A percentile compares a stretch with the other conserved stretches of the same genome.
phyloP scores from a whole-genome alignment of 2,797 vertebrate genomes.

The Gambelia wislizenii region DNA sequence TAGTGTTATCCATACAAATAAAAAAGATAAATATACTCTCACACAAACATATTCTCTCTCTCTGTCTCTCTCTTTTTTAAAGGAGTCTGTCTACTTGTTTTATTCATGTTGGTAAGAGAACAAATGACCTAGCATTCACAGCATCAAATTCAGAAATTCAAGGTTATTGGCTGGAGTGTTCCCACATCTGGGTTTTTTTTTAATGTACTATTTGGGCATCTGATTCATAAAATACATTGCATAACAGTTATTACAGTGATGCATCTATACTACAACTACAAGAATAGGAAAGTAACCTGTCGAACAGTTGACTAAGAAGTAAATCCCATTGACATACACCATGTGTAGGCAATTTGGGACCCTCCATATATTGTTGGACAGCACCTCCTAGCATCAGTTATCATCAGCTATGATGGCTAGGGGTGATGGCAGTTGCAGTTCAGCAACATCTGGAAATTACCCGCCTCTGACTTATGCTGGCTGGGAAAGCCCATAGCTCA shows the following conservation, averaged over 20 bases:
- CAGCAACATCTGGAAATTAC: too few relatives aligned
- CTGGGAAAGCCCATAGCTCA: too few relatives aligned
- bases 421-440: too few relatives aligned
- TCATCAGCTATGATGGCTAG: too few relatives aligned
- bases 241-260: background rate
- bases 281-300: background rate
- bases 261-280: background rate
- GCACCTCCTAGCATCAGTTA: too few relatives aligned
- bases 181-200: too few relatives aligned
- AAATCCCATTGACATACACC: background rate
- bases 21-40: conserved; percentile 17
- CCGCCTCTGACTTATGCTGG: too few relatives aligned
- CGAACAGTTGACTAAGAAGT: background rate
- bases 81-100: conserved; percentile 47
- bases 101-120: conserved; percentile 40
- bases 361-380: too few relatives aligned
- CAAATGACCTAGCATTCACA: too few relatives aligned
- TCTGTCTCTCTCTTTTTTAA: too few relatives aligned
- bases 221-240: background rate
- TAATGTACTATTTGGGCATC: background rate
- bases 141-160: background rate
- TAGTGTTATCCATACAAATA: conserved; percentile 28
- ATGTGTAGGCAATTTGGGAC: too few relatives aligned
- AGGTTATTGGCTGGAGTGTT: background rate
- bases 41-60: too few relatives aligned